These are phyloP conservation scores for Caenorhabditis tropicalis DNA, from an alignment of 1,140 invertebrate genomes.

Conservation along the genomic window DNA sequence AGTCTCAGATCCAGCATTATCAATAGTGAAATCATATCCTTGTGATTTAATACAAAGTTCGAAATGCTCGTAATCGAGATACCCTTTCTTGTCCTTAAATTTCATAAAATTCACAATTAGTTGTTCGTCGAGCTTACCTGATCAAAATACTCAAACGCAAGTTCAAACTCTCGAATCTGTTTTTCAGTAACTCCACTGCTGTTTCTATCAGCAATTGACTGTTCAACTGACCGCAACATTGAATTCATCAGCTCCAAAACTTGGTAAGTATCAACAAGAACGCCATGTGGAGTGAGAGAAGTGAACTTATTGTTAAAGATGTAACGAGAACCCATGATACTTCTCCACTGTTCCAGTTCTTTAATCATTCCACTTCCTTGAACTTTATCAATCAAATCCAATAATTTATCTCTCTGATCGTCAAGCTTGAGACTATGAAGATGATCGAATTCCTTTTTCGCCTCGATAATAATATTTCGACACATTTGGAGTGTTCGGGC, in stretches of 20 bases:
- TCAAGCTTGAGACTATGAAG: conserved; percentile 13
- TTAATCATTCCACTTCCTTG: neutral
- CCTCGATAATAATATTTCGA: neutral
- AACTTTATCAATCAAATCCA: neutral
- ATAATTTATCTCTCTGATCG: neutral
- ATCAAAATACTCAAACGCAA: neutral
- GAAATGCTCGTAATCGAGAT: conserved; percentile 1
- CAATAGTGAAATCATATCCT: neutral
- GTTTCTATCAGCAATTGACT: conserved; percentile 19
- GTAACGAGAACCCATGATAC: conserved; percentile 7
- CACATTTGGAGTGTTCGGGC: neutral
- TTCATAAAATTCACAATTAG: no score
- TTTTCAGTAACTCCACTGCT: conserved; percentile 3
- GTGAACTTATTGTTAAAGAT: conserved; percentile 16
- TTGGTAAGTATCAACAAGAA: neutral
- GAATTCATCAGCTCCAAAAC: neutral
- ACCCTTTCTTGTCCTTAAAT: conserved; percentile 21
- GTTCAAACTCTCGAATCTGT: neutral
- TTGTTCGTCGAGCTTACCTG: no score
- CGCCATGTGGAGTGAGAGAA: neutral
- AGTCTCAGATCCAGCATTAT: neutral
- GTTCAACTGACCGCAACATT: conserved; percentile 11
- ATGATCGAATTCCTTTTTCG: neutral
- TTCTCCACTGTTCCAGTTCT: conserved; percentile 29
- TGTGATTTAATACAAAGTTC: conserved; percentile 17